Evolutionary conservation across 35 echinoderm and acorn worm species (phyloP), one percentile per base, ranked within the genome.

Genomic region (Strongylocentrotus purpuratus): DNA sequence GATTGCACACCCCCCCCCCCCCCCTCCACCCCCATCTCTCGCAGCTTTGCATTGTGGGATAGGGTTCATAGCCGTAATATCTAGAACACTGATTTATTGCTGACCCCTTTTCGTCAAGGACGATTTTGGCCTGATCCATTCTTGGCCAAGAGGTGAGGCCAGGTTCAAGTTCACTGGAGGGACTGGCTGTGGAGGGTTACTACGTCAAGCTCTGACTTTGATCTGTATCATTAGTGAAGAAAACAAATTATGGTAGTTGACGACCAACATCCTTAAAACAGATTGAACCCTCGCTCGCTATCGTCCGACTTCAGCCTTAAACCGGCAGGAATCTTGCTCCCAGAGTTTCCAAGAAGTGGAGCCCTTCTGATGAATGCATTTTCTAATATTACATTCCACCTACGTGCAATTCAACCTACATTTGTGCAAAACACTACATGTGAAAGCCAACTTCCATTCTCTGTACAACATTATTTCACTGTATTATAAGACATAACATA

Each of bases 21-120:
- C 65, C 65, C 22, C 65, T 22, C 28, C 20, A 22, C 50, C 65
- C 28, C 25, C 18, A 25, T 20, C 12, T 33, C 9, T 46, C 8
- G 87, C 12, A 20, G 87, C 87, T 45, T 33, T 33, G 87, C 87
- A 89, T 89, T 89, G 87, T 89, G 87, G 87, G 87, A 89, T 89
- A 14, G 33, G 87, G 33, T 89, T 89, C 22, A 86, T 22, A 86
- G 85, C 85, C 85, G 50, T 55, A 86, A 89, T 46, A 89, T 89
- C 87, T 89, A 89, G 87, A 89, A 89, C 87, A 31, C 87, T 89
- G 87, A 89, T 89, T 89, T 89, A 89, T 89, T 89, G 87, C 14
- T 46, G 87, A 89, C 87, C 87, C 45, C 87, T 46, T 89, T 89
- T 78, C 25, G 33, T 89, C 87, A 89, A 89, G 87, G 87, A 33